Evolutionary conservation across 2,888 invertebrate species (phyloP).

Genomic region (Leptopterna dolabrata): DNA sequence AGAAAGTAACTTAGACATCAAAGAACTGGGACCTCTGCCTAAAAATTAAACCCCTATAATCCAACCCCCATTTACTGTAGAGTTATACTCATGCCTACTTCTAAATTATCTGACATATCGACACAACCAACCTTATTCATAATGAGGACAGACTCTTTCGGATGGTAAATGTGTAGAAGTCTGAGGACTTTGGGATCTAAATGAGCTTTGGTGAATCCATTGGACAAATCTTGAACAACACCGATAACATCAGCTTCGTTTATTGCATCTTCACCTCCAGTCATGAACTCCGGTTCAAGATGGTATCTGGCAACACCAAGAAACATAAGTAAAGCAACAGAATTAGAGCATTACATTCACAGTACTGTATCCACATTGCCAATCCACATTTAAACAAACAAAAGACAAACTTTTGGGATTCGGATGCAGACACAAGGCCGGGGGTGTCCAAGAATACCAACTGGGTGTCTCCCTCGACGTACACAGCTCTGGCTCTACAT

Average conservation of each 20-base stretch:
- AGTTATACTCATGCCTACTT: no score
- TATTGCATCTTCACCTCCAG: conserved; percentile 73
- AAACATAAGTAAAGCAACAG: no score
- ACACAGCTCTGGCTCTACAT: conserved; percentile 78
- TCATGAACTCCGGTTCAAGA: conserved; percentile 72
- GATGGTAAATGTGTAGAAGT: conserved; percentile 74
- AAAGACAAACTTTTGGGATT: conserved; percentile 74
- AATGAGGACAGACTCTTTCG: conserved; percentile 76
- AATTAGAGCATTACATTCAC: neutral
- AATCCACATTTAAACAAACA: no score
- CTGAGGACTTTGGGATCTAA: conserved; percentile 78
- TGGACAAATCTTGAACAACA: conserved; percentile 87
- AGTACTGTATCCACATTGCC: no score
- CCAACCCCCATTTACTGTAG: neutral
- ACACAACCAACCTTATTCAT: conserved; percentile 84
- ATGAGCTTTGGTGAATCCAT: conserved; percentile 74
- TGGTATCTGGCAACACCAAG: conserved; percentile 69
- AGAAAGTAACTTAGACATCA: no score
- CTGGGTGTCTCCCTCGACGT: conserved; percentile 82
- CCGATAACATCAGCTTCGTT: conserved; percentile 83
- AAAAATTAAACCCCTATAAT: no score
- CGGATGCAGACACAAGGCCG: conserved; percentile 80
- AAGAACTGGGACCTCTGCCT: no score
- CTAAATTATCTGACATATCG: no score
- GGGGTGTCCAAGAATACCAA: conserved; percentile 94